Conservation (phyloP, 2,113 vertebrate species). For the Pontoporia blainvillei region DNA sequence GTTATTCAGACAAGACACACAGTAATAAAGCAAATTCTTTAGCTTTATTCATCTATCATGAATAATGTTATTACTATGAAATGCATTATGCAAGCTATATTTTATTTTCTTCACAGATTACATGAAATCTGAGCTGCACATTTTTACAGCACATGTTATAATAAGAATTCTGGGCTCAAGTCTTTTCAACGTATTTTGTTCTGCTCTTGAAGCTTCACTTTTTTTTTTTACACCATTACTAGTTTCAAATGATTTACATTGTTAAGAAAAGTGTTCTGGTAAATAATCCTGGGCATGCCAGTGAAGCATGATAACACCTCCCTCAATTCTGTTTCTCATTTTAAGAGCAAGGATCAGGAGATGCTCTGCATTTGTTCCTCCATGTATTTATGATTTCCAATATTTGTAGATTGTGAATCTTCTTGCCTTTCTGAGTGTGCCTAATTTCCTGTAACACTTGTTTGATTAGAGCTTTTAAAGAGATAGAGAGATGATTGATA, state of each 20-base stretch:
- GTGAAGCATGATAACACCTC: not conserved
- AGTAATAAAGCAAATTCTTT: conserved; percentile 62
- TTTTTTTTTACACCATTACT: not conserved
- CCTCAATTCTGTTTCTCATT: not conserved
- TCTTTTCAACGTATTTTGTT: not conserved
- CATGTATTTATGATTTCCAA: not conserved
- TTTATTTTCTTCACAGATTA: conserved; percentile 56
- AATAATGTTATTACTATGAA: conserved; percentile 59
- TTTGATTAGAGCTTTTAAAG: not conserved
- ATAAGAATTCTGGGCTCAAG: not conserved
- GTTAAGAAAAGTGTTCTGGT: not conserved
- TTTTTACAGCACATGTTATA: not conserved
- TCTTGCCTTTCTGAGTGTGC: not conserved
- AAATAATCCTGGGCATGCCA: not conserved
- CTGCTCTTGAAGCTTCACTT: not conserved
- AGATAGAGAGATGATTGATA: not conserved
- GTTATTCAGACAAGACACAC: conserved; percentile 54
- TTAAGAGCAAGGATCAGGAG: not conserved
- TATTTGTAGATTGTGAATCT: not conserved
- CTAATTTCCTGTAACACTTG: not conserved
- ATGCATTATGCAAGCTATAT: conserved; percentile 50
- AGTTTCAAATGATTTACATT: conserved; percentile 22
- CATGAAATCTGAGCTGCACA: conserved; percentile 30
- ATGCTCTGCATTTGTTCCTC: not conserved
- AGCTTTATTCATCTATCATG: conserved; percentile 60